These are phyloP conservation scores for Fratercula arctica DNA, from an alignment of 2,797 vertebrate genomes.

Conservation along the genomic window DNA sequence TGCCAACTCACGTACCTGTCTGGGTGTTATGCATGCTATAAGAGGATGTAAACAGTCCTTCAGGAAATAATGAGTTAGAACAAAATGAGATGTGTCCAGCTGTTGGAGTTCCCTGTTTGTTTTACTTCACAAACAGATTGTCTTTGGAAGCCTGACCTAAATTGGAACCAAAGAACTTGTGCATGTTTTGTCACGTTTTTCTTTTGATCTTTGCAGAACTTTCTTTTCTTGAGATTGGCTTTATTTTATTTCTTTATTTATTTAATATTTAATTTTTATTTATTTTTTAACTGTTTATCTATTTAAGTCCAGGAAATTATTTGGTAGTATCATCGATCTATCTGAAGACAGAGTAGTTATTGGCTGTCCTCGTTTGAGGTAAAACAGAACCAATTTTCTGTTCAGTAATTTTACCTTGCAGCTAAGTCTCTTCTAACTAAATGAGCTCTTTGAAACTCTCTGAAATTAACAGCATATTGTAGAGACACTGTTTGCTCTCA, in stretches of 20 bases:
- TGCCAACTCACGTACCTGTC: background rate
- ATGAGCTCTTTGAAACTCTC: background rate
- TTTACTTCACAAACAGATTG: background rate
- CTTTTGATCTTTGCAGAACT: background rate
- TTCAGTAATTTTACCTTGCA: background rate
- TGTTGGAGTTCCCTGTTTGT: background rate
- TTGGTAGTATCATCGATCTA: background rate
- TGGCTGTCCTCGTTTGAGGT: background rate
- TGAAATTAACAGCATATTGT: background rate
- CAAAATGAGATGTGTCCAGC: background rate
- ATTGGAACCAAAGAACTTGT: background rate
- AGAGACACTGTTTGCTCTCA: background rate
- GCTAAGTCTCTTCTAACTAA: background rate
- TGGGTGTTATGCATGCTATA: background rate
- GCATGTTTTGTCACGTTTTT: background rate
- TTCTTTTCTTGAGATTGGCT: background rate
- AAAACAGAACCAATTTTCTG: background rate
- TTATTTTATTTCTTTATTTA: background rate
- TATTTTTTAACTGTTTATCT: background rate
- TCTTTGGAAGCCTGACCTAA: background rate
- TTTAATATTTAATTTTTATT: background rate
- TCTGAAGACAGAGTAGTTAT: background rate
- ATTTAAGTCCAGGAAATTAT: background rate
- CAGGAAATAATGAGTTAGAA: background rate
- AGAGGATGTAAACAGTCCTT: background rate